Evolutionary conservation across 2,888 invertebrate species (phyloP), one percentile per base, ranked within the genome.

Genomic region (Lysandra bellargus): DNA sequence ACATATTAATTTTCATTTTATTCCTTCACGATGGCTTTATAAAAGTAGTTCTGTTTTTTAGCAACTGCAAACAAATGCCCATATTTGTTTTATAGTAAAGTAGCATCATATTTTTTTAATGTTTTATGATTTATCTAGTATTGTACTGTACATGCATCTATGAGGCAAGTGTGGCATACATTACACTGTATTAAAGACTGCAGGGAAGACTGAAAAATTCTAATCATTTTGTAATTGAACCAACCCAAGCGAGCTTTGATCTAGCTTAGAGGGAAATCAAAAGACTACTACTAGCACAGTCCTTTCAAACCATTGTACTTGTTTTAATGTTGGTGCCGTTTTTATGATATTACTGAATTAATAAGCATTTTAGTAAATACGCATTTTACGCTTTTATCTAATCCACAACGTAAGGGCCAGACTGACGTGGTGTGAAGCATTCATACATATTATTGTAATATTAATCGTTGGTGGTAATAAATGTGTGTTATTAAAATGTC

Each of bases 101-200:
- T 23, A 61, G 23, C 23, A 9, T 23, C 7, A 61, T 61, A 7
- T 23, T 61, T 7, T 17, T 9, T 7, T 23, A 30, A 61, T 23
- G 23, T 23, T 64, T 64, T 9, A 33, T 33, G 33, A 30, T 69
- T 33, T 69, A 69, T 69, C 69, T 69, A 69, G 69, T 33, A 33
- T 4, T 14, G 1, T 33, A 69, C 12, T 33, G 30, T 12, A 37
- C 49, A 49, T 49, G 9, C 49, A 75, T 44, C 23, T 14, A 53
- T 2, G 33, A 17, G 57, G 14, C 37, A 76, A 33, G 53, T 12
- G 76, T 17, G 57, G 76, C 53, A 76, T 76, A 76, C 57, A 76
- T 76, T 76, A 76, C 57, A 76, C 76, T 76, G 17, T 76, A 76
- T 76, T 76, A 76, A 76, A 76, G 76, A 76, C 33, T 33, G 76